Base-by-base conservation (phyloP, 2,888 invertebrate genomes). In the Synanthedon andrenaeformis region DNA sequence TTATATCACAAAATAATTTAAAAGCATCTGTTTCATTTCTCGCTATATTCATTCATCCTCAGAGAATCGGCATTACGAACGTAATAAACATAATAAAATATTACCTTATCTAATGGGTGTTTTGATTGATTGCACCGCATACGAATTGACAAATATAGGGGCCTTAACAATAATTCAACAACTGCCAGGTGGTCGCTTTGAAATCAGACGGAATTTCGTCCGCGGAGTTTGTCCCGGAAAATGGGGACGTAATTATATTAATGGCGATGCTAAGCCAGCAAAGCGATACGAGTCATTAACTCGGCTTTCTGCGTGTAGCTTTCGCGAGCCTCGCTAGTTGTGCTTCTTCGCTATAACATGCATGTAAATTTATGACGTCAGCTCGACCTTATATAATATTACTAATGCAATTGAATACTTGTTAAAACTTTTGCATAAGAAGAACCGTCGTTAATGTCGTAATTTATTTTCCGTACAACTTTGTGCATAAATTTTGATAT, bases 201-300 rank as follows among this genome's bases (percentile, higher is more conserved):
- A 35, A 35, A 35, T 35, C 35, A 10, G 45, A 13, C 45, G n/a
- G 45, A 45, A 45, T 45, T 45, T 45, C n/a, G 45, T 45, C 45
- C 45, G 45, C 14, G 45, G 45, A 45, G 23, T 49, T 49, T 49
- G 19, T 49, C 23, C 49, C 12, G 56, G 63, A 64, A 64, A 65
- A 62, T 63, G 60, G 58, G 56, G 60, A 57, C 62, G 62, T 70
- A 69, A 76, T 75, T 69, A 69, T 72, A 74, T 72, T 72, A 67
- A 72, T 73, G 61, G 62, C 65, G 60, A 63, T 69, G 69, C 61
- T 70, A 66, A 67, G 63, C 60, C 62, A 61, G 66, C 64, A 60
- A 62, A 67, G 65, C 64, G 65, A 69, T 70, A 70, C 67, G 67
- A 68, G 70, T 72, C 67, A 74, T 75, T 72, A 72, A 65, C 64